Percentiles rank a stretch among this genome's conserved stretches.
These are phyloP conservation scores for Cheilosia grossa DNA, from an alignment of 2,888 invertebrate species.

Conservation along the genomic window DNA sequence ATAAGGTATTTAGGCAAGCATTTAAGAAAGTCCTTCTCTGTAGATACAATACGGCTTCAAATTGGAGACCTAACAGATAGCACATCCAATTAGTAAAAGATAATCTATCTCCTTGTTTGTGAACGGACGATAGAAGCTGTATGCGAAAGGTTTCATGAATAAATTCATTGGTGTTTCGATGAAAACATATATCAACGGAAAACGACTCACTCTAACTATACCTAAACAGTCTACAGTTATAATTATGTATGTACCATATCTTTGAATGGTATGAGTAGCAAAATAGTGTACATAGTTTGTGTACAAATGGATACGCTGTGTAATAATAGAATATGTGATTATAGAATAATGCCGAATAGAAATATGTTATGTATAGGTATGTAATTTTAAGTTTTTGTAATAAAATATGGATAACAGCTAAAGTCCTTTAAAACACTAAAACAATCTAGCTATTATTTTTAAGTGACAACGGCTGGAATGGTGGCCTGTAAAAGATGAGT, in stretches of 20 bases:
- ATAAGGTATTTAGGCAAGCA: conserved; percentile 95
- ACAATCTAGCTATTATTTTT: no score
- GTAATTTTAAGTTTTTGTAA: no score
- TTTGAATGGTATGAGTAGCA: neutral
- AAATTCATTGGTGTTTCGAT: conserved; percentile 1
- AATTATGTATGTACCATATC: neutral
- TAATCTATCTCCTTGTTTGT: conserved; percentile 61
- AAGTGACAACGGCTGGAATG: no score
- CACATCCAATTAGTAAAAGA: conserved; percentile 76
- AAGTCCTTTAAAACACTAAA: no score
- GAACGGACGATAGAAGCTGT: conserved; percentile 3
- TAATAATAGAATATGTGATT: no score
- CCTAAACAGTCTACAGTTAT: neutral
- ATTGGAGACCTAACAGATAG: conserved; percentile 85
- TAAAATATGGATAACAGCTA: no score
- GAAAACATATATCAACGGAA: neutral
- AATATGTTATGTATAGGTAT: no score
- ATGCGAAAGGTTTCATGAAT: conserved; percentile 42
- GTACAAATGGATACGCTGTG: neutral
- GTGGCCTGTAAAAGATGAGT: no score
- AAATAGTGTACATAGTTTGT: neutral
- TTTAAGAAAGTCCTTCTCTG: conserved; percentile 94
- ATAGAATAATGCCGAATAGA: no score
- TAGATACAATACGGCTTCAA: conserved; percentile 86
- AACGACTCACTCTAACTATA: neutral